A percentile compares a stretch with the other conserved stretches of the same genome.
These are phyloP conservation scores for Monoplex corrugatus DNA, from an alignment of 2,888 invertebrate genomes.

Conservation along the genomic window DNA sequence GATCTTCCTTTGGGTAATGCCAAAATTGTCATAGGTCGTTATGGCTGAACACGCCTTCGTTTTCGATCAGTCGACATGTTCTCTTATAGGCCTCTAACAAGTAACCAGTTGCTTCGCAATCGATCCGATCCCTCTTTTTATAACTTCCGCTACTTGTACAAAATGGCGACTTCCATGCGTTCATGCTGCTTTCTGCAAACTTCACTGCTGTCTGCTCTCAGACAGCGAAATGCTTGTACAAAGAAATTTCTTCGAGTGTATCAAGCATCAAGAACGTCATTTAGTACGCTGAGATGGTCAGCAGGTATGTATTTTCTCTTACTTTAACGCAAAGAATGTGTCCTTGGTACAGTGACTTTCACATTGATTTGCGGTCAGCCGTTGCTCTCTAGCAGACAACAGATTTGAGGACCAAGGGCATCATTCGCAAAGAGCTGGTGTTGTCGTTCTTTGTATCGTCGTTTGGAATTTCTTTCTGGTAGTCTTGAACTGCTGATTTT, in stretches of 20 bases:
- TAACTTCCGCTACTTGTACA: conserved; percentile 46
- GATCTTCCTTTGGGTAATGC: no score
- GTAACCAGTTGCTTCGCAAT: no score
- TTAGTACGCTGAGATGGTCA: neutral
- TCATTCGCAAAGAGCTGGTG: no score
- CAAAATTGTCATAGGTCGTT: no score
- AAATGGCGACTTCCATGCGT: conserved; percentile 72
- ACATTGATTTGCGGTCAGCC: neutral
- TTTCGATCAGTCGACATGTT: no score
- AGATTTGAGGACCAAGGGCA: no score
- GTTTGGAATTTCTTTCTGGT: no score
- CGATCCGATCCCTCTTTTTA: neutral
- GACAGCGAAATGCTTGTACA: conserved; percentile 5
- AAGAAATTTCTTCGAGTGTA: conserved; percentile 46
- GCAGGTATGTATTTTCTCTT: conserved; percentile 4
- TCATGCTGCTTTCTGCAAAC: conserved; percentile 60
- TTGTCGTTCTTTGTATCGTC: no score
- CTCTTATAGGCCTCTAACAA: no score
- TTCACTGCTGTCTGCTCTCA: conserved; percentile 44
- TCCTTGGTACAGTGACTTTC: conserved; percentile 27
- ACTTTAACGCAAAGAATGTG: neutral
- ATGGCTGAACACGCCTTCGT: no score
- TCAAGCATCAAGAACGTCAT: conserved; percentile 23
- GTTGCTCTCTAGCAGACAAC: no score
- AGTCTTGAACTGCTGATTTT: no score